Percentiles rank a stretch among this genome's conserved stretches.
phyloP scores from a whole-genome alignment of 23 tunicate species.

The Trididemnum clinides region DNA sequence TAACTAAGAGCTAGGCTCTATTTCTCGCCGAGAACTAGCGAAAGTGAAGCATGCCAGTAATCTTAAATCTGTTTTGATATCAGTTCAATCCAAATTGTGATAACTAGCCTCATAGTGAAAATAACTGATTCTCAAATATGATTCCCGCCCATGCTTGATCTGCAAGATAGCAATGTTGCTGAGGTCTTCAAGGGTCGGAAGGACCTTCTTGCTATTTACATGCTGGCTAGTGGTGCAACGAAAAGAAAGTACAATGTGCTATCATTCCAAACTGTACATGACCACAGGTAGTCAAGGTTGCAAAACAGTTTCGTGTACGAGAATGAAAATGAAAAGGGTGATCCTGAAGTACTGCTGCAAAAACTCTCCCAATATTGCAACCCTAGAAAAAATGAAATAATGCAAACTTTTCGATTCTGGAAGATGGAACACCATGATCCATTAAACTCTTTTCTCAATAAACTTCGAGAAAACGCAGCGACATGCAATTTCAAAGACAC shows the following conservation, averaged over 20 bases:
- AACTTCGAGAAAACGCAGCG: constrained; percentile 10
- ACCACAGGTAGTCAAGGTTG: constrained; percentile 9
- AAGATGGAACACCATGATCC: not conserved
- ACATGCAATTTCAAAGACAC: constrained; percentile 22
- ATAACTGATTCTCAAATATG: constrained; percentile 12
- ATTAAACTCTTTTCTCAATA: constrained; percentile 12
- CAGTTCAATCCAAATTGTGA: too few relatives aligned
- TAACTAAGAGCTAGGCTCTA: too few relatives aligned
- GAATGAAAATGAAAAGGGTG: not conserved
- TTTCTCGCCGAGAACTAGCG: too few relatives aligned
- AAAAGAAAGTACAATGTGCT: not conserved
- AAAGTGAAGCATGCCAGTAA: too few relatives aligned
- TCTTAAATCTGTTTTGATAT: too few relatives aligned
- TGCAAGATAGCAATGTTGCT: constrained; percentile 14
- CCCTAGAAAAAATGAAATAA: not conserved
- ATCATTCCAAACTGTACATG: constrained; percentile 20
- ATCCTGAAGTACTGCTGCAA: not conserved
- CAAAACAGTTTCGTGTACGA: constrained; percentile 13
- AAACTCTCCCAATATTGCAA: constrained; percentile 9
- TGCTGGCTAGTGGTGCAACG: constrained; percentile 28
- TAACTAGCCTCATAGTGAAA: too few relatives aligned
- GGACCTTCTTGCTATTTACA: constrained; percentile 1
- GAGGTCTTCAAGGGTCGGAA: constrained; percentile 12
- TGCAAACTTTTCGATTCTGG: constrained; percentile 29
- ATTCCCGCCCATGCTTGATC: constrained; percentile 7